Conservation (phyloP, 2,888 invertebrate species). For the Platycheirus albimanus region DNA sequence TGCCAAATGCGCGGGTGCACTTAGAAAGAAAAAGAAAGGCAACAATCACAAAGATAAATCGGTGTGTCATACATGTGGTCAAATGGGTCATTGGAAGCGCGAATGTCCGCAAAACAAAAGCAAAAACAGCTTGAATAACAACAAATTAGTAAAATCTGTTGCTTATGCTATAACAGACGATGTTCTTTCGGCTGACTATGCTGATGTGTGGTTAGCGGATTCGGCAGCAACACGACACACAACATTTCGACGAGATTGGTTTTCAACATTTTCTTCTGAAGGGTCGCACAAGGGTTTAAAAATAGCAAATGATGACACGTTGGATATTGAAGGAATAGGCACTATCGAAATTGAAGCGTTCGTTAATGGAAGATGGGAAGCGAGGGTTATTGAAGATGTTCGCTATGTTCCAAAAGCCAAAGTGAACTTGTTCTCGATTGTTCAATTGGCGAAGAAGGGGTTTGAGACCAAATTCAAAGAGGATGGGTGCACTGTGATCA, state of each 20-base stretch:
- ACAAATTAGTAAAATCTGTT: neutral
- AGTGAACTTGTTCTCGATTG: constrained; percentile 24
- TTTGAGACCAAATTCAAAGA: constrained; percentile 6
- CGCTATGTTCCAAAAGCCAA: constrained; percentile 37
- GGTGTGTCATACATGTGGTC: constrained; percentile 17
- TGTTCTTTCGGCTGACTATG: neutral
- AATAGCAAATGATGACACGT: constrained; percentile 25
- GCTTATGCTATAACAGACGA: constrained; percentile 8
- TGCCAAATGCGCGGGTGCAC: too few relatives aligned
- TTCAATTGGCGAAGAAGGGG: neutral
- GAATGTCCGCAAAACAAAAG: neutral
- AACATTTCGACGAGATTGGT: constrained; percentile 9
- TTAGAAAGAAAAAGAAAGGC: too few relatives aligned
- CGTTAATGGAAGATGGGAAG: constrained; percentile 23
- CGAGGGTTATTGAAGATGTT: constrained; percentile 10
- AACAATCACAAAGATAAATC: too few relatives aligned
- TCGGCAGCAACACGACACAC: constrained; percentile 10
- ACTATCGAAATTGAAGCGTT: constrained; percentile 36
- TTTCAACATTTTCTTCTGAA: neutral
- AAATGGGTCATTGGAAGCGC: constrained; percentile 30
- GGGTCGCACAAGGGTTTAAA: neutral
- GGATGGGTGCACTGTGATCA: neutral
- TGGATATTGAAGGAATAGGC: constrained; percentile 28
- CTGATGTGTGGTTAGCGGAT: constrained; percentile 2
- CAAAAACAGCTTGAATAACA: neutral